phyloP scores from a whole-genome alignment of 1,140 invertebrate species.

The Heliothis virescens region DNA sequence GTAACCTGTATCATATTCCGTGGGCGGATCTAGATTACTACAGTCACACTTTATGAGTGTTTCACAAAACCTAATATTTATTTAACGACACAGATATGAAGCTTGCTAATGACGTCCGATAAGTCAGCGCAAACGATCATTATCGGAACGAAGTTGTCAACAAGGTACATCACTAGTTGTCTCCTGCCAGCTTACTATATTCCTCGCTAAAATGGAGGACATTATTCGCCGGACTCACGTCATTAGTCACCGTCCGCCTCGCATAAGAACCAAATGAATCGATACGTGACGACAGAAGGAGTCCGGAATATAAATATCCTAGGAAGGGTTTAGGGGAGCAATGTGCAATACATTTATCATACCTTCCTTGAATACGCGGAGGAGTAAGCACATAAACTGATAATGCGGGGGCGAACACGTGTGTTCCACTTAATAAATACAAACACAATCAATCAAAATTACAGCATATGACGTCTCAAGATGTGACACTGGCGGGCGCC shows the following conservation, averaged over 20 bases:
- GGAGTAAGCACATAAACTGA: not conserved
- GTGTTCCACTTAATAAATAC: constrained; percentile 19
- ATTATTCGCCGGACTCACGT: constrained; percentile 35
- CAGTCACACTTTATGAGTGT: constrained; percentile 15
- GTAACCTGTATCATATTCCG: constrained; percentile 19
- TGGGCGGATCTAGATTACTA: constrained; percentile 35
- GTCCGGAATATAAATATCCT: constrained; percentile 36
- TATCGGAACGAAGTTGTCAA: constrained; percentile 37
- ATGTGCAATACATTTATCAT: constrained; percentile 34
- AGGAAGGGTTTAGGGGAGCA: constrained; percentile 24
- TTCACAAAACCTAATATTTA: constrained; percentile 11
- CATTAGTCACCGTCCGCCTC: constrained; percentile 48
- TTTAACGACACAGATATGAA: constrained; percentile 24
- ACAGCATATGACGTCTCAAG: not conserved
- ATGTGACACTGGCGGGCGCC: constrained; percentile 4
- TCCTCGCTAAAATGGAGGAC: constrained; percentile 27
- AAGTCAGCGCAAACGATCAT: constrained; percentile 22
- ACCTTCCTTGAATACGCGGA: not conserved
- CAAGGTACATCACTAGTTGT: constrained; percentile 32
- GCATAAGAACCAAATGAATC: constrained; percentile 48
- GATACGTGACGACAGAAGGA: constrained; percentile 46
- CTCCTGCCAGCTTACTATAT: constrained; percentile 32
- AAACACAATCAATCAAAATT: constrained; percentile 33
- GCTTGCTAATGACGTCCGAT: constrained; percentile 34
- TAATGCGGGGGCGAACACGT: constrained; percentile 27